A percentile compares a stretch with the other conserved stretches of the same genome.
Evolutionary conservation across 2,113 vertebrate species (phyloP).

Genomic region (Cyanoramphus novaezelandiae): DNA sequence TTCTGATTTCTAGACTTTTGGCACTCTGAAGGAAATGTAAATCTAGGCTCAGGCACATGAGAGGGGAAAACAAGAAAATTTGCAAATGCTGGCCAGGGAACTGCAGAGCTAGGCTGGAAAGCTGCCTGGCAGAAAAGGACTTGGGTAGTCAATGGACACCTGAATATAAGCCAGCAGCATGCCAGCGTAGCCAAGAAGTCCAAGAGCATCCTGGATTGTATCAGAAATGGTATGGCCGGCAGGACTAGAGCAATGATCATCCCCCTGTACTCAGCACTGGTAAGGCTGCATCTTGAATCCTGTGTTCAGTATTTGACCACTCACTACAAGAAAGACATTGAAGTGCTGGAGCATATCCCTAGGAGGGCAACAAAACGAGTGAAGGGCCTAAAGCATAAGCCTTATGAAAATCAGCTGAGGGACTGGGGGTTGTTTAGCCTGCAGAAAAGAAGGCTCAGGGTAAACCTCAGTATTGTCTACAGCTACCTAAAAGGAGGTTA

Average conservation of each 20-base stretch:
- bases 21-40: background rate
- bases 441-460: background rate
- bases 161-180: background rate
- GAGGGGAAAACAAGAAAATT: background rate
- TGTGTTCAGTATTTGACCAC: background rate
- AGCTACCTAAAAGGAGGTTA: background rate
- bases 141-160: fast-evolving
- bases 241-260: background rate
- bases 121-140: background rate
- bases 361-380: background rate
- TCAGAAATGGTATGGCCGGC: background rate
- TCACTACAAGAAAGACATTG: background rate
- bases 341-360: background rate
- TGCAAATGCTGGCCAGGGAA: background rate
- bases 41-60: background rate
- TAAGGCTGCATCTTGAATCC: fast-evolving
- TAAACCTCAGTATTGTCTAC: fast-evolving
- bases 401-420: background rate
- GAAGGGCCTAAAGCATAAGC: background rate
- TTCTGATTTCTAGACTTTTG: background rate
- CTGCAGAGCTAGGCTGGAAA: background rate
- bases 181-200: background rate
- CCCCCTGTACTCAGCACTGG: fast-evolving
- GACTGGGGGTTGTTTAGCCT: background rate
- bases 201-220: background rate